Percentiles rank a stretch among this genome's conserved stretches.
These are phyloP conservation scores for Carterocephalus palaemon DNA, from an alignment of 2,888 invertebrate species.

Conservation along the genomic window DNA sequence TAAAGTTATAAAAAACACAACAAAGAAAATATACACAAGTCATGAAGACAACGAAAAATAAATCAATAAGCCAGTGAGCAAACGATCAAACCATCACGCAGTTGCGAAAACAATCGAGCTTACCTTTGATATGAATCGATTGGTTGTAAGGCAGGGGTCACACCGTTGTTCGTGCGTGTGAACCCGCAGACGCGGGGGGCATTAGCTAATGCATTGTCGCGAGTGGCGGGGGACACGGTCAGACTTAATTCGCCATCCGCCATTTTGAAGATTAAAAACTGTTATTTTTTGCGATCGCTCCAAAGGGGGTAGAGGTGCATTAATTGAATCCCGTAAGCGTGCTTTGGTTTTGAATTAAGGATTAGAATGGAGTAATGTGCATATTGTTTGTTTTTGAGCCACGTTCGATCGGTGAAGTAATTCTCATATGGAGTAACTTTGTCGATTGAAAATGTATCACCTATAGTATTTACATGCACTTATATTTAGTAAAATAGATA, in stretches of 20 bases:
- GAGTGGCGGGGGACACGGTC: constrained; percentile 34
- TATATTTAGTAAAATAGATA: too few relatives aligned
- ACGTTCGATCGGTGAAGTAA: not conserved
- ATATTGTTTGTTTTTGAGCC: constrained; percentile 5
- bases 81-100: not conserved
- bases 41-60: too few relatives aligned
- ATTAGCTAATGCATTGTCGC: constrained; percentile 53
- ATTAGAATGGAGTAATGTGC: constrained; percentile 15
- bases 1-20: too few relatives aligned
- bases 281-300: constrained; percentile 21
- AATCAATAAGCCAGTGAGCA: not conserved
- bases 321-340: constrained; percentile 26
- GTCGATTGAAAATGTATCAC: too few relatives aligned
- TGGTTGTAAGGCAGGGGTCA: constrained; percentile 41
- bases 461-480: too few relatives aligned
- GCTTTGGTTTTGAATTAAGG: constrained; percentile 25
- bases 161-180: constrained; percentile 54
- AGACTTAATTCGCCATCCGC: constrained; percentile 28
- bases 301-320: constrained; percentile 24
- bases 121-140: constrained; percentile 6
- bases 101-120: not conserved
- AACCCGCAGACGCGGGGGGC: constrained; percentile 45
- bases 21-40: too few relatives aligned
- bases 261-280: constrained; percentile 32
- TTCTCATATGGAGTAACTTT: too few relatives aligned